Conservation (phyloP, 2,113 vertebrate genomes). For the Camelus bactrianus region DNA sequence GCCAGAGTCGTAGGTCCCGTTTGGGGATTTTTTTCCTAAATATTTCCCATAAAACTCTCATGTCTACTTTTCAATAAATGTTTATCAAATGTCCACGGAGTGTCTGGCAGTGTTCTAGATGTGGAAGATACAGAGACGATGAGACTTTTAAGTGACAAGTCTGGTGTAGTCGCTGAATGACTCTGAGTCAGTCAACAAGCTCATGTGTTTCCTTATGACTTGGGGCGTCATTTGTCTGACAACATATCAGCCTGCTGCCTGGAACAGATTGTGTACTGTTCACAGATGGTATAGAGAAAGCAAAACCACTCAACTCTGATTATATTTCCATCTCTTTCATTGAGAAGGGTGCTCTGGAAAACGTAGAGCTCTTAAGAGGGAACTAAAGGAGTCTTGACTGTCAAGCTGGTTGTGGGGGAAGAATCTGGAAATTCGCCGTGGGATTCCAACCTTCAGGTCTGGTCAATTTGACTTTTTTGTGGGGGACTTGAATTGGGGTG, state of each 20-base stretch:
- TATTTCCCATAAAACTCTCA: neutral
- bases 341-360: slow-evolving; percentile 30
- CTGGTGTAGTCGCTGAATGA: neutral
- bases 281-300: slow-evolving; percentile 38
- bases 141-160: neutral
- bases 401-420: neutral
- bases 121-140: neutral
- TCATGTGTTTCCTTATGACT: neutral
- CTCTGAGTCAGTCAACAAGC: neutral
- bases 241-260: slow-evolving; percentile 18
- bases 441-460: neutral
- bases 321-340: slow-evolving; percentile 49
- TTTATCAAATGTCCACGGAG: neutral
- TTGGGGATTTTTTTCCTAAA: neutral
- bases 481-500: neutral
- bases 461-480: neutral
- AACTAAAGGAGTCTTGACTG: neutral
- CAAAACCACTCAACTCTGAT: neutral
- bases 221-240: neutral
- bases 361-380: neutral
- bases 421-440: neutral
- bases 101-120: neutral
- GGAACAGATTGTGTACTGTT: neutral
- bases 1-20: neutral
- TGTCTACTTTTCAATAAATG: neutral